phyloP scores from a whole-genome alignment of 1,140 invertebrate genomes.

The Macrobrachium rosenbergii region DNA sequence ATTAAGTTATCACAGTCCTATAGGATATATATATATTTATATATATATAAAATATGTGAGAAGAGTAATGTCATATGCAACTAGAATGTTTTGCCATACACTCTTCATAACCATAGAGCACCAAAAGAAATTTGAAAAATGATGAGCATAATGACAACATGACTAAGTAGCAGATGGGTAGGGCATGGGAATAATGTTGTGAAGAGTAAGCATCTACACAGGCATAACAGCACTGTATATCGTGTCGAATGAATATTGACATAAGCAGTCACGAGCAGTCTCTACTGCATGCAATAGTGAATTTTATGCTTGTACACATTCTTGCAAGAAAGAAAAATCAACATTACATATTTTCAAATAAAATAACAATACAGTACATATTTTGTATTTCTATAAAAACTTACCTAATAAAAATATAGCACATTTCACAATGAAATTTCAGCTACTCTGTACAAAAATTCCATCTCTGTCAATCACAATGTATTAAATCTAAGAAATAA shows the following conservation, averaged over 20 bases:
- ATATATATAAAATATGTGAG: background rate
- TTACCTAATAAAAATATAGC: background rate
- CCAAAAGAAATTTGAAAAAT: conserved; percentile 2
- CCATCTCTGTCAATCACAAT: too few relatives aligned
- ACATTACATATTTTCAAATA: conserved; percentile 11
- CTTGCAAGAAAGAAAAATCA: background rate
- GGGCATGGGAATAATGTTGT: background rate
- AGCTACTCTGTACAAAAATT: too few relatives aligned
- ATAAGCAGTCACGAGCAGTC: too few relatives aligned
- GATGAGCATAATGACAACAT: background rate
- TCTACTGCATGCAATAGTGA: background rate
- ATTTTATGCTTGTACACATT: background rate
- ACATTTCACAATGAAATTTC: too few relatives aligned
- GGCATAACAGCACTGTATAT: too few relatives aligned
- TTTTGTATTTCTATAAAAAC: conserved; percentile 11
- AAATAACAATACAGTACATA: conserved; percentile 9
- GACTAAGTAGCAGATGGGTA: background rate
- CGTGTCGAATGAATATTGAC: too few relatives aligned
- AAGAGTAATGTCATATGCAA: conserved; percentile 9
- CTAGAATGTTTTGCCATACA: conserved; percentile 6
- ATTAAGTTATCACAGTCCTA: conserved; percentile 34
- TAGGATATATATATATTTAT: conserved; percentile 17
- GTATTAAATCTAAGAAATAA: too few relatives aligned
- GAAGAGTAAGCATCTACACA: background rate
- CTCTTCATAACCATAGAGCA: conserved; percentile 9